These are phyloP conservation scores for Camponotus vicinus DNA, from an alignment of 1,140 invertebrate genomes.

Conservation along the genomic window DNA sequence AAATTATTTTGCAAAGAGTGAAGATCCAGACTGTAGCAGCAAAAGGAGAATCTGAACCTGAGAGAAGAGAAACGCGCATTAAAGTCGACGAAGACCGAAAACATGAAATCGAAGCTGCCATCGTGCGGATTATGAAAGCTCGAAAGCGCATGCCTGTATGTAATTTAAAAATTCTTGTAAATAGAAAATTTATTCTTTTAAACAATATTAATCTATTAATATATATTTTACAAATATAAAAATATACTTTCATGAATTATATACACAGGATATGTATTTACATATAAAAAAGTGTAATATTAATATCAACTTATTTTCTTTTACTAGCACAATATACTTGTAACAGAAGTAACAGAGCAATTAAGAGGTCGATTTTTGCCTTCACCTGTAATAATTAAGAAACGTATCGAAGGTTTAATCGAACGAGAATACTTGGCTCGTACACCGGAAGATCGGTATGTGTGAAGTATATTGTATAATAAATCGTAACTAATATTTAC, in stretches of 20 bases:
- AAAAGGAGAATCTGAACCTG: slow-evolving; percentile 99
- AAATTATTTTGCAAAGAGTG: slow-evolving; percentile 88
- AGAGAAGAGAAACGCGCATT: slow-evolving; percentile 98
- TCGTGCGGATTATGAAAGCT: slow-evolving; percentile 99
- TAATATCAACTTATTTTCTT: slow-evolving; percentile 44
- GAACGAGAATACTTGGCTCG: slow-evolving; percentile 99
- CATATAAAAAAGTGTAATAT: neutral
- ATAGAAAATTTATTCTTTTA: neutral
- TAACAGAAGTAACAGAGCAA: slow-evolving; percentile 99
- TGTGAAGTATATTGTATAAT: slow-evolving; percentile 60
- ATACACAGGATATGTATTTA: neutral
- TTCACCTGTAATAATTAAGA: slow-evolving; percentile 99
- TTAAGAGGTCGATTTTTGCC: slow-evolving; percentile 98
- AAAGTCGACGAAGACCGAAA: slow-evolving; percentile 99
- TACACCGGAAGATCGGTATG: slow-evolving; percentile 96
- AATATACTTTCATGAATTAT: slow-evolving; percentile 1
- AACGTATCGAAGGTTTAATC: slow-evolving; percentile 99
- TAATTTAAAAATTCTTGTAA: slow-evolving; percentile 62
- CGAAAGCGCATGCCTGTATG: slow-evolving; percentile 96
- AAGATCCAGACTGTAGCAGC: slow-evolving; percentile 98
- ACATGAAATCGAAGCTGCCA: slow-evolving; percentile 99
- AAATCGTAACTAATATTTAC: neutral
- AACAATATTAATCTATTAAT: neutral
- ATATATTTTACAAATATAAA: neutral
- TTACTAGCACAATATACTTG: slow-evolving; percentile 95